Percentiles rank a stretch among this genome's conserved stretches.
Evolutionary conservation across 2,113 vertebrate genomes (phyloP).

Genomic region (Haemorhous mexicanus): DNA sequence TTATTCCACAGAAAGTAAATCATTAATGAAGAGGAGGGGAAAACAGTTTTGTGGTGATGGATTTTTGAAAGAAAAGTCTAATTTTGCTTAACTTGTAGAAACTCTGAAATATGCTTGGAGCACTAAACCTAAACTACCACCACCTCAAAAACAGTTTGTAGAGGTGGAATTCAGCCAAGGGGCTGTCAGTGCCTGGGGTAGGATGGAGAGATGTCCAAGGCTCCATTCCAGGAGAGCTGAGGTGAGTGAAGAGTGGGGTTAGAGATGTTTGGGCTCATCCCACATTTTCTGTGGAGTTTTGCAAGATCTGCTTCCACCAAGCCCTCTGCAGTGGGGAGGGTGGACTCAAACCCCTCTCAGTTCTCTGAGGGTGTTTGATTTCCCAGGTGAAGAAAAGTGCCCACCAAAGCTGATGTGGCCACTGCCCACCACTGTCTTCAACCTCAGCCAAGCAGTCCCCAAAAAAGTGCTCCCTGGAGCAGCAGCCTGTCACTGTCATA

Average conservation of each 20-base stretch:
- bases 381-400: not conserved
- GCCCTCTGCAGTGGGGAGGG: not conserved
- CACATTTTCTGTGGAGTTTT: not conserved
- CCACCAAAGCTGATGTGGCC: not conserved
- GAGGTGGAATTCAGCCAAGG: not conserved
- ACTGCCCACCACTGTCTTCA: not conserved
- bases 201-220: not conserved
- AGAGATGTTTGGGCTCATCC: not conserved
- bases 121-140: not conserved
- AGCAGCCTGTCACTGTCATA: not conserved
- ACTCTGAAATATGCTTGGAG: not conserved
- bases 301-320: not conserved
- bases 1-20: slow-evolving; percentile 52
- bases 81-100: slow-evolving; percentile 6
- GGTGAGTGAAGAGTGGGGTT: not conserved
- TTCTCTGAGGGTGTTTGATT: not conserved
- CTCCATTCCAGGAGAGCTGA: not conserved
- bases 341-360: not conserved
- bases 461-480: not conserved
- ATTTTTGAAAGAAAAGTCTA: slow-evolving; percentile 47
- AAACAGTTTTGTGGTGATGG: slow-evolving; percentile 25
- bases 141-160: not conserved
- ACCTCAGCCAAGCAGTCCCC: not conserved
- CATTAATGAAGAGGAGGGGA: slow-evolving; percentile 45
- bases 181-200: not conserved